Conservation (phyloP, 2,797 vertebrate genomes). For the Scyliorhinus canicula region DNA sequence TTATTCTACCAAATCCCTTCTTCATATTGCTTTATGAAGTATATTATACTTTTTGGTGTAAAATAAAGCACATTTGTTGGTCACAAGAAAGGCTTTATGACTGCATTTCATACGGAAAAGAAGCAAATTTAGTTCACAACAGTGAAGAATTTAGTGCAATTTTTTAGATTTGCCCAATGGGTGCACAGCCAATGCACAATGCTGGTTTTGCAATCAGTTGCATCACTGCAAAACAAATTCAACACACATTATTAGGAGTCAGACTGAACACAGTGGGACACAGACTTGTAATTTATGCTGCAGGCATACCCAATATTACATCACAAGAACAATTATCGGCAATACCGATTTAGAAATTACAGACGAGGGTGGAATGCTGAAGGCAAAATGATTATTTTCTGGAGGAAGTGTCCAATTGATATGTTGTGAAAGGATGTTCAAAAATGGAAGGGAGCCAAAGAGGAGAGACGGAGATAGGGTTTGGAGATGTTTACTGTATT, state of each 20-base stretch:
- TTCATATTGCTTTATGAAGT: background rate
- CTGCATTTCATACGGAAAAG: background rate
- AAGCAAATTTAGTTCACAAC: background rate
- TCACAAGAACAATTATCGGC: background rate
- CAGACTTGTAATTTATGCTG: background rate
- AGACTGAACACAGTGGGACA: background rate
- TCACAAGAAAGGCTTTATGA: background rate
- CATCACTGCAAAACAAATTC: background rate
- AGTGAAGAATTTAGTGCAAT: background rate
- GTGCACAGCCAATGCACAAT: background rate
- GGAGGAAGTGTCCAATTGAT: background rate
- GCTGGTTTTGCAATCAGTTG: background rate
- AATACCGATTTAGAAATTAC: background rate
- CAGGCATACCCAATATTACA: background rate
- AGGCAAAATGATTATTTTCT: background rate
- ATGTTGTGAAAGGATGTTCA: background rate
- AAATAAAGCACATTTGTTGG: background rate
- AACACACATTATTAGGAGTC: background rate
- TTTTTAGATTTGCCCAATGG: background rate
- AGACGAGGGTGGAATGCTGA: background rate
- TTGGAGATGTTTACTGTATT: background rate
- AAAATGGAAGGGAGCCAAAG: background rate
- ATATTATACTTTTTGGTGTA: background rate
- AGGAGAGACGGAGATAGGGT: background rate
- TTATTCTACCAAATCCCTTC: background rate